These are phyloP conservation scores for Aldabrachelys gigantea DNA, from an alignment of 2,113 vertebrate genomes.

Conservation along the genomic window DNA sequence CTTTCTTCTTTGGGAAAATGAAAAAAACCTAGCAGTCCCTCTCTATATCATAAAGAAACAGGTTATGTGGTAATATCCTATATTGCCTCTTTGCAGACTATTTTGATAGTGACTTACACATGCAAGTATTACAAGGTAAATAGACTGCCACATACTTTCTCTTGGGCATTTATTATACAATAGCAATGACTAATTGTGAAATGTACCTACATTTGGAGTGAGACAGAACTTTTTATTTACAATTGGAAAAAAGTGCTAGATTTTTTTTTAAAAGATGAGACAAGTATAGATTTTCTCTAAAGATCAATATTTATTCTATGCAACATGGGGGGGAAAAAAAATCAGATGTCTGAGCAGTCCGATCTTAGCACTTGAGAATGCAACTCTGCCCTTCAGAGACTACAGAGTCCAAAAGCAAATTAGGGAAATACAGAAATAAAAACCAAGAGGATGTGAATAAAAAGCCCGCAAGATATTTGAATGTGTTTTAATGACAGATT, in stretches of 20 bases:
- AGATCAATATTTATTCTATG: background rate
- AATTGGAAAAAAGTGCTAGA: background rate
- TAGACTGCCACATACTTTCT: background rate
- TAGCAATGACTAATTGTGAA: background rate
- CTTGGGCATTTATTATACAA: background rate
- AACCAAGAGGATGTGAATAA: background rate
- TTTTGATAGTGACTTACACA: background rate
- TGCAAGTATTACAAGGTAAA: background rate
- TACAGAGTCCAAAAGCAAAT: background rate
- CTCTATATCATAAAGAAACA: background rate
- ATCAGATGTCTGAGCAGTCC: background rate
- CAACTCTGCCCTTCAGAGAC: background rate
- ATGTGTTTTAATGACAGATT: conserved; percentile 4
- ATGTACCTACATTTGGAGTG: background rate
- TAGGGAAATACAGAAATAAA: background rate
- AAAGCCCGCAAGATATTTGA: background rate
- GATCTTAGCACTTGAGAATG: background rate
- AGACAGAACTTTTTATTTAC: background rate
- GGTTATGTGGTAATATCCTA: background rate
- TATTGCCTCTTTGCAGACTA: accelerated
- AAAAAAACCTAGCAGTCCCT: background rate
- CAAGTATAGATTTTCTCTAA: background rate
- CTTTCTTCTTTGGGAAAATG: background rate
- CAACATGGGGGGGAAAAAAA: accelerated
- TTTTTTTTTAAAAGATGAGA: background rate